Conservation (phyloP, 2,888 invertebrate genomes). For the Thyatira batis region DNA sequence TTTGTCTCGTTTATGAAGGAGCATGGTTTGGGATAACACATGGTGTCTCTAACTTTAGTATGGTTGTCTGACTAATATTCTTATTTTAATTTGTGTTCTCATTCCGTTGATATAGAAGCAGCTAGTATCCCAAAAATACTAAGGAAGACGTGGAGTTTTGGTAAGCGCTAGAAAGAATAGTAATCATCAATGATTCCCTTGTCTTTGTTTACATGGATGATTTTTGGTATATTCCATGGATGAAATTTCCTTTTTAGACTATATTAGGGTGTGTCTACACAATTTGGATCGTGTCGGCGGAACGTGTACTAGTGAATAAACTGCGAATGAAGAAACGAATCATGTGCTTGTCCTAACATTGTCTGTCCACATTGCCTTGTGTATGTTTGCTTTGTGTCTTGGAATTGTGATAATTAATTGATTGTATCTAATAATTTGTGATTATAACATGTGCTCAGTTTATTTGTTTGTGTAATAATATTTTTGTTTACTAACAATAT, state of each 20-base stretch:
- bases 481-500: background rate
- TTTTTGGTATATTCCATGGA: background rate
- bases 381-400: slow-evolving; percentile 18
- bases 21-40: no score
- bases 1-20: no score
- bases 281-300: background rate
- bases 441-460: slow-evolving; percentile 25
- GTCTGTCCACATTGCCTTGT: slow-evolving; percentile 14
- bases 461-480: slow-evolving; percentile 12
- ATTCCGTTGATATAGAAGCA: background rate
- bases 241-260: background rate
- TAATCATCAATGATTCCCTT: background rate
- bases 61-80: background rate
- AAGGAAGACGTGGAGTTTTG: no score
- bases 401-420: slow-evolving; percentile 25
- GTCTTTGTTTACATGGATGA: background rate
- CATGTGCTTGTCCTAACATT: slow-evolving; percentile 6
- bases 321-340: background rate
- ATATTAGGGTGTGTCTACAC: background rate
- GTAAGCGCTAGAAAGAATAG: no score
- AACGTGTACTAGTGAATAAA: background rate
- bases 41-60: background rate
- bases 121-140: background rate
- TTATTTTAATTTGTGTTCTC: background rate
- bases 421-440: slow-evolving; percentile 19